phyloP scores from a whole-genome alignment of 2,888 invertebrate species.

The Biston betularia region DNA sequence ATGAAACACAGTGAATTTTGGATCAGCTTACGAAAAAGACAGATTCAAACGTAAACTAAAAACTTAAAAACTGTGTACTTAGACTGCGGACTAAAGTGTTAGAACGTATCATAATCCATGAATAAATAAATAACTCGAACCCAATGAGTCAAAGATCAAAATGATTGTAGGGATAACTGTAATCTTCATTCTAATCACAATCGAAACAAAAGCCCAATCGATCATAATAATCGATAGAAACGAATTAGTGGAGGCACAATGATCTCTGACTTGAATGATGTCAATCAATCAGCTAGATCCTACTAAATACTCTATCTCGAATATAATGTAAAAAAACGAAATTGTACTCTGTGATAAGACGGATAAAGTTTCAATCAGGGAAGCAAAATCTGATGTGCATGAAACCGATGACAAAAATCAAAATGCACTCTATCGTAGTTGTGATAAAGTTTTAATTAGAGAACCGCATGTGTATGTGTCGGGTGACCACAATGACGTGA shows the following conservation, averaged over 20 bases:
- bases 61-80: too few species aligned
- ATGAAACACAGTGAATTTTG: too few species aligned
- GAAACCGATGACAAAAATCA: slow-evolving; percentile 51
- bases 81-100: too few species aligned
- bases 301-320: slow-evolving; percentile 68
- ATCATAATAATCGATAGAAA: slow-evolving; percentile 69
- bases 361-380: slow-evolving; percentile 51
- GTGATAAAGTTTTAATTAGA: slow-evolving; percentile 50
- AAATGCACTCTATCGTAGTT: slow-evolving; percentile 47
- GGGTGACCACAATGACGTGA: slow-evolving; percentile 71
- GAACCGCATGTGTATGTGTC: slow-evolving; percentile 49
- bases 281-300: slow-evolving; percentile 80
- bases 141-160: neutral
- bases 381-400: slow-evolving; percentile 49
- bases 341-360: slow-evolving; percentile 46
- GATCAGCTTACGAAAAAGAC: too few species aligned
- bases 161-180: slow-evolving; percentile 3
- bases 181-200: slow-evolving; percentile 20
- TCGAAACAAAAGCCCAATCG: slow-evolving; percentile 51
- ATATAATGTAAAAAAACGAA: slow-evolving; percentile 38
- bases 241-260: slow-evolving; percentile 69
- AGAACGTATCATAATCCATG: too few species aligned
- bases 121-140: neutral
- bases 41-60: too few species aligned
- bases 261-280: slow-evolving; percentile 74